Evolutionary conservation across 2,797 vertebrate species (phyloP).

Genomic region (Petrocephalus schoutedeni): DNA sequence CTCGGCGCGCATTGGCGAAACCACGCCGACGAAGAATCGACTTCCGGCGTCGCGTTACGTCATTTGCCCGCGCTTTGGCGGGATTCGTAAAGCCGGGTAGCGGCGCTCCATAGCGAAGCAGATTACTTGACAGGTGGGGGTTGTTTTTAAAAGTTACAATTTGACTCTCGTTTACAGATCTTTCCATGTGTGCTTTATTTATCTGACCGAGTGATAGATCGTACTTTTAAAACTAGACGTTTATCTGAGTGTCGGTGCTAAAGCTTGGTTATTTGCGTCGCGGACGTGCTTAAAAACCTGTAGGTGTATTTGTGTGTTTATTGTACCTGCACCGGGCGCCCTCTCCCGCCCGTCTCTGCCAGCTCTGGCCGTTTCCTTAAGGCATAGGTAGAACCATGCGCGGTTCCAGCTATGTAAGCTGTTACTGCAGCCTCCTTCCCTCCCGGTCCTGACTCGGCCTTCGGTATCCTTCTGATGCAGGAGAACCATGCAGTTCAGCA

Average conservation of each 20-base stretch:
- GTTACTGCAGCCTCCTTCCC: background rate
- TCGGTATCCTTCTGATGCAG: background rate
- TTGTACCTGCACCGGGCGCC: background rate
- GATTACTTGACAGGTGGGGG: background rate
- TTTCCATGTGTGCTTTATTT: background rate
- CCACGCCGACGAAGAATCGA: background rate
- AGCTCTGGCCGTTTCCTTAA: background rate
- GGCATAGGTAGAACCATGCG: background rate
- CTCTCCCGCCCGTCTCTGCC: background rate
- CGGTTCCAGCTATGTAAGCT: background rate
- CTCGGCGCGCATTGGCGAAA: background rate
- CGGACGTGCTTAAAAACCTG: background rate
- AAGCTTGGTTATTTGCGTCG: background rate
- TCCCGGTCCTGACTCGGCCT: background rate
- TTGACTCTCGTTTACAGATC: background rate
- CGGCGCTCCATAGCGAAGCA: background rate
- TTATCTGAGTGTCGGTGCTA: background rate
- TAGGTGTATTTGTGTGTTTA: background rate
- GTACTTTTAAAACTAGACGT: background rate
- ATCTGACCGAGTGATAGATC: background rate
- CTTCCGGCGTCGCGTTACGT: background rate
- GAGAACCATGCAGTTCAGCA: slow-evolving; percentile 52
- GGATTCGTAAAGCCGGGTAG: background rate
- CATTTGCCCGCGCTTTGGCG: background rate
- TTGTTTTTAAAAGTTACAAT: background rate